These are phyloP conservation scores for Pristis pectinata DNA, from an alignment of 2,797 vertebrate genomes.

Conservation along the genomic window DNA sequence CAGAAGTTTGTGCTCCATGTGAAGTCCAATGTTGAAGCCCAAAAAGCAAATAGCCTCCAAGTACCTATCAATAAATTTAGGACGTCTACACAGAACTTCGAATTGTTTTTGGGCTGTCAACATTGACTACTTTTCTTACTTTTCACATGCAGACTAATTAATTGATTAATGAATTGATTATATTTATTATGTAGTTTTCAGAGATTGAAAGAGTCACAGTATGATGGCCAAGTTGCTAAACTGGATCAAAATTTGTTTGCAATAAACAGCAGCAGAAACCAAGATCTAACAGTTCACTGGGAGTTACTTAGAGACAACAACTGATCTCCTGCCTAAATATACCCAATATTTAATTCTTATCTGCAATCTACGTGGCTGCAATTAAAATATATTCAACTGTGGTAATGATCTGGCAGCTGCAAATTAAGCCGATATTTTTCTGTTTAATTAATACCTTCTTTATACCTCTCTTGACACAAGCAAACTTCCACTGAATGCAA, in stretches of 20 bases:
- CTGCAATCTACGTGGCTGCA: neutral
- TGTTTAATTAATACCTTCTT: slow-evolving; percentile 17
- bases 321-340: neutral
- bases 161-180: neutral
- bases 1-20: too few relatives aligned
- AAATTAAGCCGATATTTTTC: neutral
- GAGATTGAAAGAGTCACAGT: neutral
- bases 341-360: neutral
- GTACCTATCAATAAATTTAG: too few relatives aligned
- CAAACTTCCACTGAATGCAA: neutral
- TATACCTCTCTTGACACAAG: neutral
- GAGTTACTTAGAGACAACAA: neutral
- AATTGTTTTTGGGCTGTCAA: neutral
- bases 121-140: neutral
- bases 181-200: too few relatives aligned
- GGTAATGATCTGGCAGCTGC: neutral
- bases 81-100: too few relatives aligned
- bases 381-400: slow-evolving; percentile 11
- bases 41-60: too few relatives aligned
- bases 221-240: neutral
- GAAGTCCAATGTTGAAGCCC: too few relatives aligned
- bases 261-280: neutral
- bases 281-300: neutral
- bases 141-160: neutral
- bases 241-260: neutral